These are phyloP conservation scores for Brenthis ino DNA, from an alignment of 2,888 invertebrate genomes.

Conservation along the genomic window DNA sequence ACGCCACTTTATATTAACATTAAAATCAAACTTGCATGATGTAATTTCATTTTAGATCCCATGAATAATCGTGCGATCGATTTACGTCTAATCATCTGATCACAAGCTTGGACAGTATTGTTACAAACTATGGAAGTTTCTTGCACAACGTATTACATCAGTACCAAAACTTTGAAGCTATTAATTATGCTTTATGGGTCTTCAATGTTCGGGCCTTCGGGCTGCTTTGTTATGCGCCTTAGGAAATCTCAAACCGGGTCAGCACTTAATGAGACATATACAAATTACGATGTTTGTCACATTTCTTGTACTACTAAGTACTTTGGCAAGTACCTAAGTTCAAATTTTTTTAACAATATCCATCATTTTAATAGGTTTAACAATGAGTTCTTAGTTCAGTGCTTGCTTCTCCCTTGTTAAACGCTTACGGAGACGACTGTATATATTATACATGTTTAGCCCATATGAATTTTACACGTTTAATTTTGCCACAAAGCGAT, in stretches of 20 bases:
- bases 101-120: slow-evolving; percentile 51
- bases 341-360: no score
- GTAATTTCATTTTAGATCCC: no score
- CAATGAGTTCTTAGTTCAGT: no score
- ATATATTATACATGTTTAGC: no score
- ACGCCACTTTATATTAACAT: no score
- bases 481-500: no score
- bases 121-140: slow-evolving; percentile 43
- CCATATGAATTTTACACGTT: no score
- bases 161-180: slow-evolving; percentile 64
- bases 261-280: slow-evolving; percentile 47
- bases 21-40: no score
- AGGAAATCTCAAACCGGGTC: slow-evolving; percentile 52
- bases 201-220: slow-evolving; percentile 42
- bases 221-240: slow-evolving; percentile 56
- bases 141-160: slow-evolving; percentile 49
- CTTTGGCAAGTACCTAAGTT: background rate
- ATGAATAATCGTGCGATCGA: slow-evolving; percentile 51
- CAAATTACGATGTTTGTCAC: slow-evolving; percentile 40
- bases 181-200: slow-evolving; percentile 68
- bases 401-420: no score
- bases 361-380: no score
- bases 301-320: slow-evolving; percentile 21
- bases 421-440: no score
- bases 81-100: slow-evolving; percentile 73